A percentile compares a stretch with the other conserved stretches of the same genome.
phyloP scores from a whole-genome alignment of 2,797 vertebrate genomes.

The Crocodylus rhombifer region DNA sequence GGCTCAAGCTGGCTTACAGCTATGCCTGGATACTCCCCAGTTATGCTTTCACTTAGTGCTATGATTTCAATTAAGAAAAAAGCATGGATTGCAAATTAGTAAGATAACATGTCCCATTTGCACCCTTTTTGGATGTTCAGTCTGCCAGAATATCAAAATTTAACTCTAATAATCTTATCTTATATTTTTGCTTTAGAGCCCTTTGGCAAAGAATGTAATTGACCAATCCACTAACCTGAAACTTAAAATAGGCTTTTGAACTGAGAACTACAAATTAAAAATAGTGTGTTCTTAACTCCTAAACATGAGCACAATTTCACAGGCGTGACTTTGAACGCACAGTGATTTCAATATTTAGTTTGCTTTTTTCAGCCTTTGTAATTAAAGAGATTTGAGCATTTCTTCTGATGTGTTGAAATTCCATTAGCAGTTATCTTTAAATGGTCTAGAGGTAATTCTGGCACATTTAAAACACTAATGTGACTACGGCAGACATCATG shows the following conservation, averaged over 20 bases:
- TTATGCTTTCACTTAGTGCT: slow-evolving; percentile 10
- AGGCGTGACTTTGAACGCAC: slow-evolving; percentile 14
- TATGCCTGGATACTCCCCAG: slow-evolving; percentile 39
- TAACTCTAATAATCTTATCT: slow-evolving; percentile 45
- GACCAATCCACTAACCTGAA: slow-evolving; percentile 19
- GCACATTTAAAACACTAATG: neutral
- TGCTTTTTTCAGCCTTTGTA: neutral
- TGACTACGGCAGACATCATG: neutral
- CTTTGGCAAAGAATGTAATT: slow-evolving; percentile 18
- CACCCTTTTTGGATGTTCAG: slow-evolving; percentile 43
- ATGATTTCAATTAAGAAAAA: slow-evolving; percentile 40
- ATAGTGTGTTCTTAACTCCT: neutral
- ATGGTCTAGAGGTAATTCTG: neutral
- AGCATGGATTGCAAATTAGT: slow-evolving; percentile 39
- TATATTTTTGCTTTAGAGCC: slow-evolving; percentile 42
- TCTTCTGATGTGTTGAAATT: neutral
- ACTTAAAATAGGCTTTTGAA: neutral
- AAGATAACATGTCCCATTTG: slow-evolving; percentile 19
- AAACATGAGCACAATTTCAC: neutral
- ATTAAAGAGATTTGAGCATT: neutral
- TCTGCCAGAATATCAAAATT: slow-evolving; percentile 16
- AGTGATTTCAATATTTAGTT: neutral
- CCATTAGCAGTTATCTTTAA: neutral
- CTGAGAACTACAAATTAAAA: neutral
- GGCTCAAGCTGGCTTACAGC: slow-evolving; percentile 48